phyloP scores from a whole-genome alignment of 2,888 invertebrate genomes.

The Loripinus fragilis region DNA sequence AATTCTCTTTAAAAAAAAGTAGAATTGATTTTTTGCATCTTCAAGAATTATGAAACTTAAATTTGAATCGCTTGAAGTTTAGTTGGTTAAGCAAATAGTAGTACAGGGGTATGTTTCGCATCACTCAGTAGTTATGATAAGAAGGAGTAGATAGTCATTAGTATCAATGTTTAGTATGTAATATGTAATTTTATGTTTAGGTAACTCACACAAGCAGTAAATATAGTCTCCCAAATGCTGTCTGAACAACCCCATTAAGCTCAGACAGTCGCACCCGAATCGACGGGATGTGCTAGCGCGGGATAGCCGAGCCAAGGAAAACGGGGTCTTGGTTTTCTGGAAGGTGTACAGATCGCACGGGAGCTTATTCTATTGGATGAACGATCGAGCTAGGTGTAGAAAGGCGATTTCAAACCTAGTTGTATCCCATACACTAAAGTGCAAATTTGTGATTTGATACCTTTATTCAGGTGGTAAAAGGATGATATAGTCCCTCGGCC shows the following conservation, averaged over 20 bases:
- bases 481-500: constrained; percentile 10
- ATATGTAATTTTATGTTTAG: background rate
- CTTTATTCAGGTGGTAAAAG: background rate
- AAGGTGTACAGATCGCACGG: constrained; percentile 10
- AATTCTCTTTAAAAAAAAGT: too few species aligned
- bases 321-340: constrained; percentile 9
- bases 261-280: too few species aligned
- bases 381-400: constrained; percentile 13
- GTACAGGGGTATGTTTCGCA: too few species aligned
- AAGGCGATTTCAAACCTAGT: background rate
- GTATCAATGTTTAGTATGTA: too few species aligned
- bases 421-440: background rate
- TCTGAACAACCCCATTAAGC: too few species aligned
- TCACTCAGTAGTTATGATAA: background rate
- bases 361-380: too few species aligned
- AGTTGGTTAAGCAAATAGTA: too few species aligned
- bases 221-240: background rate
- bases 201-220: background rate
- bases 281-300: constrained; percentile 6
- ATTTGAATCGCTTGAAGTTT: too few species aligned
- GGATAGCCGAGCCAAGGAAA: constrained; percentile 7
- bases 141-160: too few species aligned
- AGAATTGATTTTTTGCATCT: too few species aligned
- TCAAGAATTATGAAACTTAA: too few species aligned
- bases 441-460: background rate